Conservation (phyloP, 2,113 vertebrate genomes). For the western clawed frog (Xenopus tropicalis) region DNA sequence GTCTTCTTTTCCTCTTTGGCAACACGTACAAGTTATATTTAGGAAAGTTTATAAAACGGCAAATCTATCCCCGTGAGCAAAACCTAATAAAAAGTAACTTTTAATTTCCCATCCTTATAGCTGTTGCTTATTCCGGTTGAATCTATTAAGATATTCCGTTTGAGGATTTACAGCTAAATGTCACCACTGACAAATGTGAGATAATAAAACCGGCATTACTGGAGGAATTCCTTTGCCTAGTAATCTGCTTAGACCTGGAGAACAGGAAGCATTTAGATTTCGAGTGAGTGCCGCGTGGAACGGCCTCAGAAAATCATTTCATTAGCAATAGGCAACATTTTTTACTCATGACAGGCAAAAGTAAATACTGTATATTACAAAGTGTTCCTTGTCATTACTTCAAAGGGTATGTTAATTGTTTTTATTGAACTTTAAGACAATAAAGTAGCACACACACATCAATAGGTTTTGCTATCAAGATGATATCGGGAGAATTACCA, state of each 20-base stretch:
- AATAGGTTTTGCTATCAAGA: neutral
- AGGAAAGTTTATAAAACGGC: constrained; percentile 13
- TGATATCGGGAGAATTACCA: constrained; percentile 11
- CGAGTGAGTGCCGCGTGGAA: neutral
- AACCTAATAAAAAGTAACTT: constrained; percentile 26
- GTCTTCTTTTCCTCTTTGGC: neutral
- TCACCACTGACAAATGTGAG: constrained; percentile 28
- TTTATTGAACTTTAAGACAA: constrained; percentile 18
- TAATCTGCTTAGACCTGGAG: constrained; percentile 18
- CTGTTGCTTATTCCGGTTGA: neutral
- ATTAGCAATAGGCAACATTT: neutral
- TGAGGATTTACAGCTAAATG: constrained; percentile 24
- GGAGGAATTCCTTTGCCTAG: constrained; percentile 11
- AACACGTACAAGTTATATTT: neutral
- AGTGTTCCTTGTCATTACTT: constrained; percentile 15
- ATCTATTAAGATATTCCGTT: constrained; percentile 18
- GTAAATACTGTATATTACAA: constrained; percentile 22
- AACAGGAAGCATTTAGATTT: constrained; percentile 7
- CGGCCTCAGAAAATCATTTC: neutral
- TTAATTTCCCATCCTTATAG: constrained; percentile 14
- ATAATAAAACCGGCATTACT: constrained; percentile 28
- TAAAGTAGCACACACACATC: neutral
- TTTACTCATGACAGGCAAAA: constrained; percentile 6
- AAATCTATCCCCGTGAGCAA: constrained; percentile 7
- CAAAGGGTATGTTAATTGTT: constrained; percentile 12